Evolutionary conservation across 2,797 vertebrate species (phyloP), one percentile per base, ranked within the genome.

Genomic region (Rachycentron canadum): DNA sequence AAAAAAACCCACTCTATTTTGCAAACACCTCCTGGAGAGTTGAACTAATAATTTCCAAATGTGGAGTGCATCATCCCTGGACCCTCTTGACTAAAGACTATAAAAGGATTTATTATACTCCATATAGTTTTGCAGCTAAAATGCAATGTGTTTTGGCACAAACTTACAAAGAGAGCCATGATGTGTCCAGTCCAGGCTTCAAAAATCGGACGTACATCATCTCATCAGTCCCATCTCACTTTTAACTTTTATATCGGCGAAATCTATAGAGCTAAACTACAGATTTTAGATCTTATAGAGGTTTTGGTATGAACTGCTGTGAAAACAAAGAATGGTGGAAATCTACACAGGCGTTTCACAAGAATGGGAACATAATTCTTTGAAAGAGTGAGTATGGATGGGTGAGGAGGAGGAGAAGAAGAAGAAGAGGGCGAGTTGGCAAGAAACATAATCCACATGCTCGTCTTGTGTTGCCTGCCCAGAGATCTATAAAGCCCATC

Each of bases 371-470:
- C 26, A 40, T 63, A 88, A 76, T 83, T 70, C 71, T 70, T 70
- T 52, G 38, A 90, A 83, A 75, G 32, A 50, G 19, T 49, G 34
- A 80, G 77, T 67, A 70, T 81, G 82, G 76, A 79, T 59, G 43
- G 81, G 53, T 8, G 16, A 34, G 56, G 62, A 47, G 57, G 28
- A 43, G 47, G 23, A 52, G 59, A 66, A n/a, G 47, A 49, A n/a
- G 45, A 12, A 23, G 47, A 49, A 50, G 62, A 65, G 38, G 58
- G 85, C 66, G 68, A 65, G 28, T 59, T 82, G 65, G 82, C 53
- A 69, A 82, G 83, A 89, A 91, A 91, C 76, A 73, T 65, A 76
- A 94, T 91, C 87, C 92, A 92, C 83, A 91, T 94, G 87, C 77
- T 84, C 32, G 16, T 86, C 81, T 81, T 72, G 60, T 69, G 26